Evolutionary conservation across 2,888 invertebrate genomes (phyloP).

Genomic region (Erannis defoliaria): DNA sequence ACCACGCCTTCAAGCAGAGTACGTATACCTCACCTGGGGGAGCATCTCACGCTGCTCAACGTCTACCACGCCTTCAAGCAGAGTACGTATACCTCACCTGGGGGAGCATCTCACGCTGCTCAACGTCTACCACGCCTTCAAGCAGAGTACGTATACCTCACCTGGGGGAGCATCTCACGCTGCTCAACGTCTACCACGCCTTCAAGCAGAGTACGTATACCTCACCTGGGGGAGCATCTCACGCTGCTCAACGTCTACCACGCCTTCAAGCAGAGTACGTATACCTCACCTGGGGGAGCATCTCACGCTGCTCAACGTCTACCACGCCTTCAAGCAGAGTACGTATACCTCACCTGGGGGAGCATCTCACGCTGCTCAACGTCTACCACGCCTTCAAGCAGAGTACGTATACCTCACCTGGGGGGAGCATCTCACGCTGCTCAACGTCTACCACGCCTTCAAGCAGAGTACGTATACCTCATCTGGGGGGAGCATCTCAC

Average conservation of each 20-base stretch:
- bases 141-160: too few species aligned
- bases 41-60: slow-evolving; percentile 87
- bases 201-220: slow-evolving; percentile 81
- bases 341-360: too few species aligned
- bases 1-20: too few species aligned
- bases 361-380: background rate
- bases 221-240: too few species aligned
- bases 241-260: background rate
- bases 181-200: slow-evolving; percentile 99
- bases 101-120: background rate
- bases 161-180: slow-evolving; percentile 98
- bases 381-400: background rate
- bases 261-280: too few species aligned
- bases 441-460: slow-evolving; percentile 99
- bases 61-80: slow-evolving; percentile 99
- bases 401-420: too few species aligned
- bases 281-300: too few species aligned
- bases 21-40: too few species aligned
- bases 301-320: slow-evolving; percentile 91
- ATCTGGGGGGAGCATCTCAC: too few species aligned
- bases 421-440: slow-evolving; percentile 98
- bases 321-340: slow-evolving; percentile 99
- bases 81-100: slow-evolving; percentile 96
- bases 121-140: background rate
- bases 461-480: background rate